Evolutionary conservation across 2,888 invertebrate genomes (phyloP), one percentile per base, ranked within the genome.

Genomic region (Chymomyza fuscimana): DNA sequence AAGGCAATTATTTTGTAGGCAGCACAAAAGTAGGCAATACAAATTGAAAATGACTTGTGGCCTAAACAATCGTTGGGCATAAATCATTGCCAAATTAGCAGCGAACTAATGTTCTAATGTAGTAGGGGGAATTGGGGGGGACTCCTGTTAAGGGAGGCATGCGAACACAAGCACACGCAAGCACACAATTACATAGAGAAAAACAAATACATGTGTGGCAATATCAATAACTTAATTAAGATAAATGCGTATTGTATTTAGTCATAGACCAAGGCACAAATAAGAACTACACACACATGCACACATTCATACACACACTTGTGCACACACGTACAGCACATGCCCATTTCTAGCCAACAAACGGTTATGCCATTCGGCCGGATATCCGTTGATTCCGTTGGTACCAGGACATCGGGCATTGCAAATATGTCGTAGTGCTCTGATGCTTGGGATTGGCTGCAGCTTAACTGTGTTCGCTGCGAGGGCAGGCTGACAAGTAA

Each of bases 201-300:
- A 78, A 71, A 76, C 76, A 64, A 74, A 86, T 61, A 19, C 65
- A 5, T 50, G 60, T 22, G 5, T 65, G 51, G 77, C 77, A 74
- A 85, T 89, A 87, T 87, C 89, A 88, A 87, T 89, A 89, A 88
- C 85, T 84, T 87, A 89, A 87, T 87, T 88, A 88, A 89, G 89
- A 89, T 82, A 82, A 89, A 89, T 87, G 88, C 65, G 78, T 72
- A 79, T 77, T 74, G 80, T 80, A 87, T 89, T 80, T 79, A 81
- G 81, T 74, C 69, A 40, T 64, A 72, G 69, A 67, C 10, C 36
- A 51, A 54, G 7, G 59, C 61, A 59, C 62, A 65, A 63, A 73
- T 65, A 63, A 62, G 73, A 70, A 66, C 70, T 65, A 61, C 51
- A 62, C 52, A 46, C 46, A 65, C 9, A n/a, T 5, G 32, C 67